Conservation (phyloP, 2,888 invertebrate species). For the Linnaemya vulpina region DNA sequence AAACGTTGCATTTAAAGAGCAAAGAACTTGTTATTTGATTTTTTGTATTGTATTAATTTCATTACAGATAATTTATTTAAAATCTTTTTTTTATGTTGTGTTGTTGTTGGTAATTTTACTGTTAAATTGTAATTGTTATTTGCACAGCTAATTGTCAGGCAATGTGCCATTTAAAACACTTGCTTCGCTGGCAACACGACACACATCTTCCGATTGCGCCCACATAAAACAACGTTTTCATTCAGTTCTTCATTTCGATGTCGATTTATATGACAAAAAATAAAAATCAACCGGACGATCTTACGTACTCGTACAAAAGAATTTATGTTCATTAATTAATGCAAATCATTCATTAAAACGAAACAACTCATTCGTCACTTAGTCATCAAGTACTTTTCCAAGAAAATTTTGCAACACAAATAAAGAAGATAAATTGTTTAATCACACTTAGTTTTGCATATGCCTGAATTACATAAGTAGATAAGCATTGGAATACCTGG, state of each 20-base stretch:
- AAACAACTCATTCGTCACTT: conserved; percentile 49
- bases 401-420: not conserved
- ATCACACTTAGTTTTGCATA: not conserved
- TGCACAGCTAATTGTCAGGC: conserved; percentile 68
- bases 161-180: conserved; percentile 70
- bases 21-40: conserved; percentile 61
- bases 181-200: conserved; percentile 34
- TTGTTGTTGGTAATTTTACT: conserved; percentile 35
- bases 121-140: conserved; percentile 48
- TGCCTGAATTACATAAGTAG: not conserved
- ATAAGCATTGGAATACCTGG: not conserved
- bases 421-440: not conserved
- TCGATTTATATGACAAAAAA: not conserved
- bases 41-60: conserved; percentile 30
- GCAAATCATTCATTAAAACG: conserved; percentile 63
- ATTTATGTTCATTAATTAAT: conserved; percentile 15
- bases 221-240: conserved; percentile 37
- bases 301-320: not conserved
- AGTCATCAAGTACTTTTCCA: conserved; percentile 43
- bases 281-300: not conserved
- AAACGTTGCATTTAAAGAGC: conserved; percentile 50
- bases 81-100: conserved; percentile 24
- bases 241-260: conserved; percentile 20
- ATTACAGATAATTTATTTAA: conserved; percentile 41
- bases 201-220: conserved; percentile 50